Evolutionary conservation across 2,888 invertebrate species (phyloP).

Genomic region (Dione juno): DNA sequence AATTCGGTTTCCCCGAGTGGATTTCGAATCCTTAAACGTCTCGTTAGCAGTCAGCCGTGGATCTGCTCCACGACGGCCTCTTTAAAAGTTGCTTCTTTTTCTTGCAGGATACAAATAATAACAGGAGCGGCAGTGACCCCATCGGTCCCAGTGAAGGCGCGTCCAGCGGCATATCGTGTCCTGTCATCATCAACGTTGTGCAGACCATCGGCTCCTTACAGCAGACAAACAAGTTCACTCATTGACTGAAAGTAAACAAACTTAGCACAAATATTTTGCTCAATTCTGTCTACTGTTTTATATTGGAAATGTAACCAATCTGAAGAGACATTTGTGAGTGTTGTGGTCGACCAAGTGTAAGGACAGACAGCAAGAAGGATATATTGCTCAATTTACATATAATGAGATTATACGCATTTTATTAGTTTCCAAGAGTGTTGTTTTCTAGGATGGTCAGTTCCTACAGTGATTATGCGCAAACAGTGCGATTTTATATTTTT

Average conservation of each 20-base stretch:
- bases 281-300: slow-evolving; percentile 1
- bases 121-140: slow-evolving; percentile 46
- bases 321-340: background rate
- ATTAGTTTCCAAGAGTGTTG: slow-evolving; percentile 8
- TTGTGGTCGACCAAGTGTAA: slow-evolving; percentile 2
- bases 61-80: too few species aligned
- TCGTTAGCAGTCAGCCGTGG: too few species aligned
- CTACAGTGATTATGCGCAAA: slow-evolving; percentile 6
- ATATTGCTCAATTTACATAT: slow-evolving; percentile 48
- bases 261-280: slow-evolving; percentile 13
- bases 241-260: slow-evolving; percentile 33
- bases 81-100: background rate
- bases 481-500: slow-evolving; percentile 1
- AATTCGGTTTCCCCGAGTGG: too few species aligned
- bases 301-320: background rate
- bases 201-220: slow-evolving; percentile 51
- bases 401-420: slow-evolving; percentile 48
- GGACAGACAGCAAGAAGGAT: slow-evolving; percentile 10
- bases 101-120: slow-evolving; percentile 57
- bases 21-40: too few species aligned
- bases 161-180: slow-evolving; percentile 34
- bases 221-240: slow-evolving; percentile 49
- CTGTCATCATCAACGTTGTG: slow-evolving; percentile 53
- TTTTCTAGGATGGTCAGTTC: slow-evolving; percentile 12
- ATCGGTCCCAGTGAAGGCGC: slow-evolving; percentile 23